A percentile compares a stretch with the other conserved stretches of the same genome.
phyloP scores from a whole-genome alignment of 2,888 invertebrate genomes.

The Acanthosepion esculentum region DNA sequence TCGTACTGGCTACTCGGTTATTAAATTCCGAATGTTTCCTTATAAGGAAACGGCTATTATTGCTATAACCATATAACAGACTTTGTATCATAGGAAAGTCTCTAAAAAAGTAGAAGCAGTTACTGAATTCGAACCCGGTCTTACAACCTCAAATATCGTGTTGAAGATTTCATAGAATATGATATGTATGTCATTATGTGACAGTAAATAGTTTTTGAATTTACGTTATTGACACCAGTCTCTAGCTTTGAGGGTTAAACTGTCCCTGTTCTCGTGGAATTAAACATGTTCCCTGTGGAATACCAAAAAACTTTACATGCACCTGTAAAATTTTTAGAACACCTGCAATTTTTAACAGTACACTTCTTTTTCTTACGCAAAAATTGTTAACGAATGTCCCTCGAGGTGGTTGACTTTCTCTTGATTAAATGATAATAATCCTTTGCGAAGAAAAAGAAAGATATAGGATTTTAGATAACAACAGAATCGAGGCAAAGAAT shows the following conservation, averaged over 20 bases:
- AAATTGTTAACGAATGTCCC: neutral
- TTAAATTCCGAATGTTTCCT: too few species aligned
- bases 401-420: neutral
- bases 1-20: too few species aligned
- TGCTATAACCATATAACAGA: too few species aligned
- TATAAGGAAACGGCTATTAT: too few species aligned
- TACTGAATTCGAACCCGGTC: too few species aligned
- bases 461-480: neutral
- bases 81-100: too few species aligned
- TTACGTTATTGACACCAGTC: neutral
- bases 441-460: neutral
- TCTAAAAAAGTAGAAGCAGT: too few species aligned
- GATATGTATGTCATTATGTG: too few species aligned
- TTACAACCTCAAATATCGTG: too few species aligned
- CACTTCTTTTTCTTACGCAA: too few species aligned
- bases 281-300: neutral
- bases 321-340: neutral
- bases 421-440: neutral
- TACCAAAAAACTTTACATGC: neutral
- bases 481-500: neutral
- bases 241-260: neutral
- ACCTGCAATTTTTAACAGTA: neutral
- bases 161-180: too few species aligned
- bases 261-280: neutral
- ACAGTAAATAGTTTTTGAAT: too few species aligned